A percentile compares a stretch with the other conserved stretches of the same genome.
phyloP scores from a whole-genome alignment of 2,888 invertebrate genomes.

The Blomia tropicalis region DNA sequence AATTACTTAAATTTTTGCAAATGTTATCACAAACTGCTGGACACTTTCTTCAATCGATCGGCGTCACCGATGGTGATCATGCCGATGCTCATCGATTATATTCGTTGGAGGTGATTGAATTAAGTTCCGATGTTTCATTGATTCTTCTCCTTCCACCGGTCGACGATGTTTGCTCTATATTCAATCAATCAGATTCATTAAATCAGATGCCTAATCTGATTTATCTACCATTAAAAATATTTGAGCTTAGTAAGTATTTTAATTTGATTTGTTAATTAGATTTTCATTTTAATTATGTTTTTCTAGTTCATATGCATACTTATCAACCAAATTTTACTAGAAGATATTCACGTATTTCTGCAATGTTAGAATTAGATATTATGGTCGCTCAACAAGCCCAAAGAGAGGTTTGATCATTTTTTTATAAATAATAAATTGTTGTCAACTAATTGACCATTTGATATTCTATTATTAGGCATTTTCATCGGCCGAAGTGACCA shows the following conservation, averaged over 20 bases:
- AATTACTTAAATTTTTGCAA: conserved; percentile 21
- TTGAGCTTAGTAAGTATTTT: conserved; percentile 41
- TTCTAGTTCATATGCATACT: conserved; percentile 85
- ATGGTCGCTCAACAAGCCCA: conserved; percentile 80
- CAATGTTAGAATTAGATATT: conserved; percentile 78
- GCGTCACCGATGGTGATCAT: conserved; percentile 61
- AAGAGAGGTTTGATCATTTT: conserved; percentile 46
- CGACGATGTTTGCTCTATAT: conserved; percentile 73
- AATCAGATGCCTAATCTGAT: conserved; percentile 67
- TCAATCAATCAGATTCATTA: conserved; percentile 49
- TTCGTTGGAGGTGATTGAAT: conserved; percentile 80
- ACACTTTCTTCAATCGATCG: conserved; percentile 6
- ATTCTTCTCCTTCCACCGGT: conserved; percentile 79
- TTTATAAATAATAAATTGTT: no score
- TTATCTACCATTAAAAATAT: conserved; percentile 72
- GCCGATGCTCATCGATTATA: conserved; percentile 52
- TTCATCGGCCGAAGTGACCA: conserved; percentile 66
- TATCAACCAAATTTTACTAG: conserved; percentile 79
- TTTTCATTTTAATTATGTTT: no score
- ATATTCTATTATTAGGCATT: conserved; percentile 69
- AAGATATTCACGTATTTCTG: conserved; percentile 78
- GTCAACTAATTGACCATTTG: no score
- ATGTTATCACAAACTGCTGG: not conserved
- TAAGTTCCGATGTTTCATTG: conserved; percentile 75
- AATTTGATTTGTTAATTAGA: no score